Conservation (phyloP, 2,113 vertebrate species). For the Carassius gibelio region DNA sequence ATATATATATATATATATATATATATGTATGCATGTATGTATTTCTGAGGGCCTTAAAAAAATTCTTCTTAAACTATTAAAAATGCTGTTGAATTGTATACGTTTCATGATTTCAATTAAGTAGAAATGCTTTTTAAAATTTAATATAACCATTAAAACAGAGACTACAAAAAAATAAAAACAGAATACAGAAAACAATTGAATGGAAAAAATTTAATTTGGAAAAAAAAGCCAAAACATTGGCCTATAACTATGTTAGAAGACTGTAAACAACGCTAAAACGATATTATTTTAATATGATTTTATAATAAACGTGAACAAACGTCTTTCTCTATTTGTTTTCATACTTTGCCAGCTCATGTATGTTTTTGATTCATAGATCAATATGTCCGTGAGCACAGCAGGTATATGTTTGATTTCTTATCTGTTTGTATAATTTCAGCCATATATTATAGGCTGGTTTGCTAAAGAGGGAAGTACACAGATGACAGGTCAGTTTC, state of each 20-base stretch:
- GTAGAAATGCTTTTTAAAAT: no score
- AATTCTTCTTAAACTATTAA: no score
- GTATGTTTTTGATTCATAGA: neutral
- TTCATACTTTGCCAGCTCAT: neutral
- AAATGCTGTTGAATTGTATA: no score
- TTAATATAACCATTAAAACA: no score
- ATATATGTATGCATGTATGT: no score
- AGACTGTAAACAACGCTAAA: neutral
- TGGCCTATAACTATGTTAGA: neutral
- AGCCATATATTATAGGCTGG: constrained; percentile 28
- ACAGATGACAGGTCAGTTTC: constrained; percentile 29
- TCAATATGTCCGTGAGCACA: constrained; percentile 1
- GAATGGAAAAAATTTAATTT: no score
- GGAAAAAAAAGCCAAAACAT: neutral
- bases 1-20: no score
- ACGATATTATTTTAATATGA: neutral
- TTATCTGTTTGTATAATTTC: constrained; percentile 32
- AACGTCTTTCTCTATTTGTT: neutral
- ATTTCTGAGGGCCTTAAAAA: no score
- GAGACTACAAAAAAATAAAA: no score
- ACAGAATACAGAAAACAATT: no score
- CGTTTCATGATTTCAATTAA: no score
- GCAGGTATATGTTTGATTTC: constrained; percentile 15
- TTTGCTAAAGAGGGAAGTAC: constrained; percentile 52
- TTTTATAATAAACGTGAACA: neutral